Percentiles rank a stretch among this genome's conserved stretches.
phyloP scores from a whole-genome alignment of 2,888 invertebrate species.

The Eretmocerus hayati region DNA sequence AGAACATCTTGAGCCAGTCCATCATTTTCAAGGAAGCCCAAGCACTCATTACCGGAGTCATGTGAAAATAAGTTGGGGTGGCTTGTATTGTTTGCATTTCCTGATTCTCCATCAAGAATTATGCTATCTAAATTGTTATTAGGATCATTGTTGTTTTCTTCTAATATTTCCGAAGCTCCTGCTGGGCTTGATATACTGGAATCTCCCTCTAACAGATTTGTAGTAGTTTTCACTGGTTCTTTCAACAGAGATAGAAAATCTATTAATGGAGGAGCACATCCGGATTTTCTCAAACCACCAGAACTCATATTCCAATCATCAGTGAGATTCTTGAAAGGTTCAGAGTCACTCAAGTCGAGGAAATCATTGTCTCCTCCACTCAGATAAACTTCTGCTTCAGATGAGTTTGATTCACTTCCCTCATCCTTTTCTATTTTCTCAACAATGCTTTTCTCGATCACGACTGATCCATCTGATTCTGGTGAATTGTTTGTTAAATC shows the following conservation, averaged over 20 bases:
- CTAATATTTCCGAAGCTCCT: constrained; percentile 24
- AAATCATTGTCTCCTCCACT: not conserved
- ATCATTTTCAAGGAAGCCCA: not conserved
- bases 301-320: not conserved
- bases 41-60: not conserved
- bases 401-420: constrained; percentile 1
- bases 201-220: not conserved
- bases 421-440: not conserved
- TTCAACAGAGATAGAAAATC: not conserved
- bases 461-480: constrained; percentile 3
- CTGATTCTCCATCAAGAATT: constrained; percentile 8
- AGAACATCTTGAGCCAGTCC: not conserved
- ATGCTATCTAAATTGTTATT: constrained; percentile 32
- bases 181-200: not conserved
- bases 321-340: constrained; percentile 12
- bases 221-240: not conserved
- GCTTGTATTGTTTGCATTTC: not conserved
- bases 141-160: constrained; percentile 36
- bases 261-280: constrained; percentile 1
- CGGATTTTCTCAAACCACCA: not conserved
- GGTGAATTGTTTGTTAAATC: constrained; percentile 16
- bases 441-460: not conserved
- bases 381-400: not conserved
- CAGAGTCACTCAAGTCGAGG: constrained; percentile 17
- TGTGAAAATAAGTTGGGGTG: not conserved